These are phyloP conservation scores for Montipora capitata DNA, from an alignment of 92 coral and sea anemone genomes.

Conservation along the genomic window DNA sequence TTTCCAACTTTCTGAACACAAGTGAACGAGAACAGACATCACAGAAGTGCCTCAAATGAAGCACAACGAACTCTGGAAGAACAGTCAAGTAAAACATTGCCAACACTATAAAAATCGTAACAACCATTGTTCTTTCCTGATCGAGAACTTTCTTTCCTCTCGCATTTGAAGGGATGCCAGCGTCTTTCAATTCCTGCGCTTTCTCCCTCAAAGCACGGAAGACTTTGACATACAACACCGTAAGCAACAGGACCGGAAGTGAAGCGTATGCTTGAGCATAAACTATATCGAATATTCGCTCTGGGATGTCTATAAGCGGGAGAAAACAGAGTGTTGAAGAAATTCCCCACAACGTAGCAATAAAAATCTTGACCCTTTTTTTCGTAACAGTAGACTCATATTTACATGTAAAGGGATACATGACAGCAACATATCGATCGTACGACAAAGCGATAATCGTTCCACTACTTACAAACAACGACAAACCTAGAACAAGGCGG, in stretches of 20 bases:
- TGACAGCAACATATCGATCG: slow-evolving; percentile 69
- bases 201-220: slow-evolving; percentile 37
- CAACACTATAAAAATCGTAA: slow-evolving; percentile 51
- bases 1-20: slow-evolving; percentile 20
- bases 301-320: slow-evolving; percentile 60
- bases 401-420: slow-evolving; percentile 33
- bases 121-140: slow-evolving; percentile 23
- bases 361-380: slow-evolving; percentile 24
- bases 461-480: slow-evolving; percentile 54
- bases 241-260: slow-evolving; percentile 47
- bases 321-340: slow-evolving; percentile 49
- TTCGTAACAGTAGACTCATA: slow-evolving; percentile 47
- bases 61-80: slow-evolving; percentile 43
- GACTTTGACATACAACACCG: slow-evolving; percentile 54
- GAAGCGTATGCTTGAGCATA: slow-evolving; percentile 72
- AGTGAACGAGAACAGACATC: slow-evolving; percentile 43
- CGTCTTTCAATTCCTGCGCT: slow-evolving; percentile 10
- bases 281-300: slow-evolving; percentile 19
- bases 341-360: slow-evolving; percentile 45
- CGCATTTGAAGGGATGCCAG: background rate
- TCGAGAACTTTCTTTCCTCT: slow-evolving; percentile 25
- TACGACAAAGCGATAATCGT: slow-evolving; percentile 66
- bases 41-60: slow-evolving; percentile 44
- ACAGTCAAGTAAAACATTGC: slow-evolving; percentile 48
- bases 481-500: slow-evolving; percentile 33